Percentiles rank a stretch among this genome's conserved stretches.
phyloP scores from a whole-genome alignment of 2,888 invertebrate genomes.

The Rhamnusium bicolor region DNA sequence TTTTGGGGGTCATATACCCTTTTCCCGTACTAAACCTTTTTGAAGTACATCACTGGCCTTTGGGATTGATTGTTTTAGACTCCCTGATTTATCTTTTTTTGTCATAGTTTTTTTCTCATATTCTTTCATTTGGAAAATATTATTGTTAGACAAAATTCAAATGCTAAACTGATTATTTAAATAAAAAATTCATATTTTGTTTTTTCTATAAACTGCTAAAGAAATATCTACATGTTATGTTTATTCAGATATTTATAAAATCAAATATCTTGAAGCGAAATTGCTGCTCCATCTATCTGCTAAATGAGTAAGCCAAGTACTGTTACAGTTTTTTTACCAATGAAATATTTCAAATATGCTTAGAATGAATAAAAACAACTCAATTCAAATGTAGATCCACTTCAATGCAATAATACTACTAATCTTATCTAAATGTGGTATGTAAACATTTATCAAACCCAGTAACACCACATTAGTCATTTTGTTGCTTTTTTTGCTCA shows the following conservation, averaged over 20 bases:
- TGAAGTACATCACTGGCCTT: no score
- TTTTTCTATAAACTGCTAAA: background rate
- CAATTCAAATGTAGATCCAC: background rate
- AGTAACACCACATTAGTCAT: background rate
- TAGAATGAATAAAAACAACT: background rate
- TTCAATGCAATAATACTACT: background rate
- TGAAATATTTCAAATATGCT: background rate
- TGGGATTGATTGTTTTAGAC: no score
- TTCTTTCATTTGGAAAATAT: no score
- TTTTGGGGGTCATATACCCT: no score
- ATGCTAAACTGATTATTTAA: background rate
- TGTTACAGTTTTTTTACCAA: constrained; percentile 14
- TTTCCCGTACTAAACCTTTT: no score
- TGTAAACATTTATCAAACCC: constrained; percentile 2
- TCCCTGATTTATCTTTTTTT: no score
- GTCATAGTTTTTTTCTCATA: no score
- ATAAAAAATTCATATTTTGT: background rate
- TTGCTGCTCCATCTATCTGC: constrained; percentile 9
- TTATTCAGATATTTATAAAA: background rate
- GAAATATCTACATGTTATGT: background rate
- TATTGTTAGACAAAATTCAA: no score
- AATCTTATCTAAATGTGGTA: constrained; percentile 14
- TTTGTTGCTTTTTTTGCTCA: background rate
- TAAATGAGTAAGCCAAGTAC: background rate
- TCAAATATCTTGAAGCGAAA: no score